Base-by-base conservation (phyloP, 2,888 invertebrate genomes). In the Caenorhabditis sp. region DNA sequence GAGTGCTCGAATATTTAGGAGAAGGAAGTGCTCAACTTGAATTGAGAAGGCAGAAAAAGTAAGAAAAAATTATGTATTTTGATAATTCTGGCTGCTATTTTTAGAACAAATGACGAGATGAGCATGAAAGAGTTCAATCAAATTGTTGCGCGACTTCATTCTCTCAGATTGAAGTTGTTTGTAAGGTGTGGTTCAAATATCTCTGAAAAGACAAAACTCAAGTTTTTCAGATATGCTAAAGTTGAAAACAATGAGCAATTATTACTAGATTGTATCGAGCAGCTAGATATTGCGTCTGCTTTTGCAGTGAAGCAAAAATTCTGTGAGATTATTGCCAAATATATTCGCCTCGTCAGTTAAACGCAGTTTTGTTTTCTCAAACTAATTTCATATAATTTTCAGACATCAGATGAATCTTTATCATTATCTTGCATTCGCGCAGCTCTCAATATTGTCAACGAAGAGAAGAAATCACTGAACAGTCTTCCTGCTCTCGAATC, bases 391-490 rank as follows among this genome's bases (percentile, higher is more conserved):
- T 14, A 7, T 43, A 52, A 26, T 10, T 56, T 56, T 56, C 56
- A 56, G 56, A 56, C 56, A 14, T 26, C 56, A 2, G 23, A 56
- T 31, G 21, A 21, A 12, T 8, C 31, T 17, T 8, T 71, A 1
- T 21, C 52, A 14, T 10, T 67, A 0, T 17, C 56, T 3, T 71
- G 71, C 27, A 68, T 72, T 17, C 58, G 62, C 5, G 72, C 72
- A 14, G 53, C 38, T 36, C 25, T 36, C 0, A 69, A 70, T 54
- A 76, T 80, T 26, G 76, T 81, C 8, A 76, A 71, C 23, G 83
- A 83, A 54, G 81, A 81, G 65, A 81, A 81, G 53, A 80, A 82
- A 65, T 78, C 76, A 14, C 63, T 65, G 56, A 77, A 78, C 58
- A 77, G 72, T 59, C 61, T 77, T n/a, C 81, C 81, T 12, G 70